phyloP scores from a whole-genome alignment of 2,797 vertebrate species.

The Betta splendens region DNA sequence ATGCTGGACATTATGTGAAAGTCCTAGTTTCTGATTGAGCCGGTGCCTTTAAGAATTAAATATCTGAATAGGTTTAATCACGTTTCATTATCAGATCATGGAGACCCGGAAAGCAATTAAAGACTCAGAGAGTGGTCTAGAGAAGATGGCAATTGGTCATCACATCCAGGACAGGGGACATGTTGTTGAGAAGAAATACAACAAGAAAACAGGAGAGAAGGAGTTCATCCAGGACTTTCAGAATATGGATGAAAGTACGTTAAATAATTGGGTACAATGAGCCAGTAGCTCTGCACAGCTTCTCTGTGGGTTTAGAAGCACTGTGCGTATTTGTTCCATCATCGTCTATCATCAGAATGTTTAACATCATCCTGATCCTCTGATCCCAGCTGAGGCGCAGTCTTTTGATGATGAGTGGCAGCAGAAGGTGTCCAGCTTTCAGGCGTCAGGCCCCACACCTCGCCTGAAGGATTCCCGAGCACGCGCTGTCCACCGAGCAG shows the following conservation, averaged over 20 bases:
- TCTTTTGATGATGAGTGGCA: constrained; percentile 92
- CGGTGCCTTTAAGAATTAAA: too few relatives aligned
- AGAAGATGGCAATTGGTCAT: constrained; percentile 93
- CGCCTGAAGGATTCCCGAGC: constrained; percentile 69
- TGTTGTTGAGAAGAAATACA: constrained; percentile 88
- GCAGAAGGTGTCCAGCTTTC: constrained; percentile 83
- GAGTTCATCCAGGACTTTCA: constrained; percentile 94
- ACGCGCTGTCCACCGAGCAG: constrained; percentile 64
- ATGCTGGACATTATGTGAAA: too few relatives aligned
- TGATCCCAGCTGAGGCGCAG: constrained; percentile 85
- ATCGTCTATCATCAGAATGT: background rate
- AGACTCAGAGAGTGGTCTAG: constrained; percentile 91
- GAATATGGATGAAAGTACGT: constrained; percentile 93
- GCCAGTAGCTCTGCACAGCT: background rate
- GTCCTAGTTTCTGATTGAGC: too few relatives aligned
- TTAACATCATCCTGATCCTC: constrained; percentile 33
- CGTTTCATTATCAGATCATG: constrained; percentile 81
- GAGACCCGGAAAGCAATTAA: constrained; percentile 87
- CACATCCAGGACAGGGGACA: constrained; percentile 92
- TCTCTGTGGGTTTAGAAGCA: background rate
- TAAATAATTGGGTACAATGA: background rate
- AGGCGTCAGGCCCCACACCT: constrained; percentile 56
- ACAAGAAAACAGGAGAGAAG: constrained; percentile 89
- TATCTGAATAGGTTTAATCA: background rate
- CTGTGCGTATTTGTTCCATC: background rate